Evolutionary conservation across 2,888 invertebrate species (phyloP), one percentile per base, ranked within the genome.

Genomic region (Mesorhabditis spiculigera): DNA sequence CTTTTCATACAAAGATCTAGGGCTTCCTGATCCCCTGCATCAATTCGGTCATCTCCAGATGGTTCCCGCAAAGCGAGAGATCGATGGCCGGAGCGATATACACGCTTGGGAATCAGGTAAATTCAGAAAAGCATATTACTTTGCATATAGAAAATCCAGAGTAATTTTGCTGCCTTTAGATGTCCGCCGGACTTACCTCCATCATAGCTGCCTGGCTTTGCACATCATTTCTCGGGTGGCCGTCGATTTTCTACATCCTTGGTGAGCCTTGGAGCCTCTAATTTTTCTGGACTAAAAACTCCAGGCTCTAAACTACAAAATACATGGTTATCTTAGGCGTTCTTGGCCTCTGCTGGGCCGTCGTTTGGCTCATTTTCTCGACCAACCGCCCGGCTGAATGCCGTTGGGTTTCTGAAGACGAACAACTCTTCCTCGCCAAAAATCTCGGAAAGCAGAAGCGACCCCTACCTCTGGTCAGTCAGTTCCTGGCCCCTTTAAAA

Each of bases 211-310:
- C 68, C 43, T 45, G 43, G 4, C 68, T 68, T 3, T 68, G 68
- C 62, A 68, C 62, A 45, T 62, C 68, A 8, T 43, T 62, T 4
- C 61, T 68, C 62, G 71, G 72, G 42, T 71, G 72, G 72, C 70
- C 72, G n/a, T 58, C 70, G 66, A 71, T 71, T 16, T 71, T 66
- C 66, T 71, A 71, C 62, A 41, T 71, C 4, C 68, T 61, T 63
- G 73, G 72, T 50, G 0, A 3, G 28, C n/a, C n/a, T n/a, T n/a
- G n/a, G n/a, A n/a, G n/a, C n/a, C n/a, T 13, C 58, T n/a, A 50
- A 50, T n/a, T 50, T 50, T 50, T 50, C 58, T 50, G n/a, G n/a
- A 3, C 10, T 50, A 50, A 1, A 50, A 28, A 28, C 28, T 28
- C 28, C 28, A 3, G 28, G 28, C 28, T 28, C 1, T 3, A 50